Evolutionary conservation across 1,140 invertebrate species (phyloP), one percentile per base, ranked within the genome.

Genomic region (Halesus radiatus): DNA sequence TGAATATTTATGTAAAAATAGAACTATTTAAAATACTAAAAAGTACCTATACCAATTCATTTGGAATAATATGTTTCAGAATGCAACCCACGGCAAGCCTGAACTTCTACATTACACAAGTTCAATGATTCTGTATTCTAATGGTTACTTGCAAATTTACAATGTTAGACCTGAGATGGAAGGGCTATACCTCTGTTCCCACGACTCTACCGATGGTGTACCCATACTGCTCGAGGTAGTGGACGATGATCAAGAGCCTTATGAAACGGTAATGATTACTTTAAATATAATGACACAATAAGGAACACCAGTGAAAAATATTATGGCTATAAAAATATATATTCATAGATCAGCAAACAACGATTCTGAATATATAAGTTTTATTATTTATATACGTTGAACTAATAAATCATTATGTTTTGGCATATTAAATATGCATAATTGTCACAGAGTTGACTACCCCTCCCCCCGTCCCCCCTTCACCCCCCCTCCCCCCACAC

Each of bases 131-230:
- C n/a, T 75, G 15, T 54, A 80, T 8, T 20, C 50, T 0, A 62
- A 84, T 62, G 83, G 79, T 8, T 76, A 81, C 23, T 37, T 87
- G 20, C 84, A 81, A 1, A 85, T 87, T 66, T 85, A 85, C 76
- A 74, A 85, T 45, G 81, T 83, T 13, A 32, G 16, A 32, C 0
- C 10, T 0, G 56, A 74, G 5, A 83, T 86, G 52, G 81, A 83
- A 1, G 86, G 86, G 3, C 77, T 85, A 3, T 88, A 86, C 73
- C 70, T 52, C 16, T 88, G 87, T 80, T 20, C 54, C 15, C 16
- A 84, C 7, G 84, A 81, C 0, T 50, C 58, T 18, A 81, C 76
- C 16, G 20, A 52, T 6, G 78, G 84, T 7, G 80, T 81, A 3
- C 22, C 83, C 0, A 37, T 83, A 7, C 22, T 86, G 1, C 73